Evolutionary conservation across 2,797 vertebrate genomes (phyloP), one percentile per base, ranked within the genome.

Genomic region (Tauraco hartlaubi): DNA sequence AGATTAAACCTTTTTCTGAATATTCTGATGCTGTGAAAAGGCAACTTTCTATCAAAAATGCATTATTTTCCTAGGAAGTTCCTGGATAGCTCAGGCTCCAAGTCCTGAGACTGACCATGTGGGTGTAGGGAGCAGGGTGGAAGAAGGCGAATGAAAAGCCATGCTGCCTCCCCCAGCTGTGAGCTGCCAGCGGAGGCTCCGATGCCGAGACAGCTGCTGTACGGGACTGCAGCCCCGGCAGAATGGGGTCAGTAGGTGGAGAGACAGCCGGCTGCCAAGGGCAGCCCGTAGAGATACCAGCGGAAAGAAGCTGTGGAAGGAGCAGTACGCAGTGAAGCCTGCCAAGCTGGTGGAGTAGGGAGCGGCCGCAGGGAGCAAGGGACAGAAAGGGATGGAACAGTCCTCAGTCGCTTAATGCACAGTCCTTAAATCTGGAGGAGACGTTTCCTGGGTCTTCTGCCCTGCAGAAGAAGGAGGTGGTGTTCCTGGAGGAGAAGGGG

Each of bases 191-290:
- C 9, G 2, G 68, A 71, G 48, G 41, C 31, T 83, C 55, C 54
- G 21, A 26, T 1, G 1, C 4, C 0, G 1, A n/a, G 26, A 56
- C 17, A 76, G 67, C 62, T 62, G 52, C 80, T 26, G 41, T 31
- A 9, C 3, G 4, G 41, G 35, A 10, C 55, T 7, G 35, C 21
- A 16, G 67, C 85, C 59, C 44, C 0, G 1, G 85, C 76, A 67
- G 77, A 83, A 80, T 6, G 28, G 68, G 54, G 81, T 86, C 88
- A 62, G 72, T 52, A 74, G 62, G 76, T 85, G 80, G 85, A 78
- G 58, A 52, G 58, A 29, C 37, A 54, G 52, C 17, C 4, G 4
- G 54, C 85, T 86, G 77, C 89, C 88, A 67, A 67, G 61, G 43
- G 3, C 66, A 69, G 51, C 67, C 72, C 71, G 48, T 16, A 39